These are phyloP conservation scores for Condylura cristata DNA, from an alignment of 2,113 vertebrate genomes.

Conservation along the genomic window DNA sequence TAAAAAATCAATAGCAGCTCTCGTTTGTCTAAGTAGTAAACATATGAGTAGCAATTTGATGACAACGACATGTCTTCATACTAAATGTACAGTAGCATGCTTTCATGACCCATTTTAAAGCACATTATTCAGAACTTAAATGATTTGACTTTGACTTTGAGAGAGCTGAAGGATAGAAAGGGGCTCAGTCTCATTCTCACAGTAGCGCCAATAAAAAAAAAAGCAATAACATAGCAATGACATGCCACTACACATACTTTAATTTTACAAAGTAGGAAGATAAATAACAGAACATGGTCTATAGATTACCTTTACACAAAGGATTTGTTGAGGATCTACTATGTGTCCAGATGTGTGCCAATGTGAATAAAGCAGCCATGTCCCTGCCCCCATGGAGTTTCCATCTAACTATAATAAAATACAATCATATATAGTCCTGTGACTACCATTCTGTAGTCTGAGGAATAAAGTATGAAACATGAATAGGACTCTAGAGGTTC, in stretches of 20 bases:
- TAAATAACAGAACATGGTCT: background rate
- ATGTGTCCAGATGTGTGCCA: background rate
- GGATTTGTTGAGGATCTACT: background rate
- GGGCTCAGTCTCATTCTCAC: background rate
- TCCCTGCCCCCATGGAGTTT: background rate
- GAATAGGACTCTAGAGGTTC: background rate
- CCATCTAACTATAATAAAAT: background rate
- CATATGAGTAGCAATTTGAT: background rate
- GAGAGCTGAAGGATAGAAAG: background rate
- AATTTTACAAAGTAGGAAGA: background rate
- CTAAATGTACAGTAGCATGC: background rate
- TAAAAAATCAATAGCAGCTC: background rate
- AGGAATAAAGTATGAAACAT: background rate
- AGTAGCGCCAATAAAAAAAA: background rate
- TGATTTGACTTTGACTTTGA: background rate
- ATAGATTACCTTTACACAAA: background rate
- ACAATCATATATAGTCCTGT: background rate
- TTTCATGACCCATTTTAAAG: background rate
- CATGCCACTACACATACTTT: background rate
- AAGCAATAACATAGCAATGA: background rate
- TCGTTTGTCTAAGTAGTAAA: background rate
- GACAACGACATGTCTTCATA: background rate
- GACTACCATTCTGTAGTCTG: background rate
- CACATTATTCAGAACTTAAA: background rate
- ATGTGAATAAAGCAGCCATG: background rate